Evolutionary conservation across 2,888 invertebrate genomes (phyloP).

Genomic region (Ichneumoninae sp.): DNA sequence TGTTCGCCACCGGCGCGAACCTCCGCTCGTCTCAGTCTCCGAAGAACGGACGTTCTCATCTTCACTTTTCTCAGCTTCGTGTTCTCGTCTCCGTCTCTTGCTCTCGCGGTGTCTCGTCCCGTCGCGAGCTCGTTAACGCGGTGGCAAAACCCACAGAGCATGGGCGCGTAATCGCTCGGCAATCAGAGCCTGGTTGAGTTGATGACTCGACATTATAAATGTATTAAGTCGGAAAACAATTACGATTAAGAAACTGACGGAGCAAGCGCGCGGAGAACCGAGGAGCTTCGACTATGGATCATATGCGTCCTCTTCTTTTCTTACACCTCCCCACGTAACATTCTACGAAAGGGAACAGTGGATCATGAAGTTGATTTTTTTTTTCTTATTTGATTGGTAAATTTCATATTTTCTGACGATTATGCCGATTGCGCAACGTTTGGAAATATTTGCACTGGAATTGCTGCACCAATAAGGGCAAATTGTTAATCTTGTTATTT

Average conservation of each 20-base stretch:
- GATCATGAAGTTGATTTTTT: background rate
- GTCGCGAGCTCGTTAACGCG: slow-evolving; percentile 75
- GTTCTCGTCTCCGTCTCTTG: slow-evolving; percentile 11
- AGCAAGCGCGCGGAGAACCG: slow-evolving; percentile 48
- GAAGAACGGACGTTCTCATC: slow-evolving; percentile 50
- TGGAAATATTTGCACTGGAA: too few relatives aligned
- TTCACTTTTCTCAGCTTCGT: slow-evolving; percentile 29
- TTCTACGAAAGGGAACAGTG: background rate
- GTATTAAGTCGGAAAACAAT: slow-evolving; percentile 78
- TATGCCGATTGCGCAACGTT: background rate
- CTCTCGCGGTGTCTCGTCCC: slow-evolving; percentile 12
- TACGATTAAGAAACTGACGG: slow-evolving; percentile 71
- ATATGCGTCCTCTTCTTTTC: slow-evolving; percentile 5
- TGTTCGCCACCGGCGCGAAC: slow-evolving; percentile 38
- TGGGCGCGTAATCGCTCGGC: slow-evolving; percentile 74
- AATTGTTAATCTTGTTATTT: too few relatives aligned
- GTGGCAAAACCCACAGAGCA: slow-evolving; percentile 76
- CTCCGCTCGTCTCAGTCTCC: slow-evolving; percentile 26
- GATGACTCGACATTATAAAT: slow-evolving; percentile 80
- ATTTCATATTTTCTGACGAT: background rate
- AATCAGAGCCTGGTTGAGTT: slow-evolving; percentile 76
- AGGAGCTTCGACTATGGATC: background rate
- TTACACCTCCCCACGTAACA: background rate
- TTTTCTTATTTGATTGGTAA: background rate
- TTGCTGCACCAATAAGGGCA: background rate